Evolutionary conservation across 2,888 invertebrate species (phyloP).

Genomic region (Eristalinus aeneus): DNA sequence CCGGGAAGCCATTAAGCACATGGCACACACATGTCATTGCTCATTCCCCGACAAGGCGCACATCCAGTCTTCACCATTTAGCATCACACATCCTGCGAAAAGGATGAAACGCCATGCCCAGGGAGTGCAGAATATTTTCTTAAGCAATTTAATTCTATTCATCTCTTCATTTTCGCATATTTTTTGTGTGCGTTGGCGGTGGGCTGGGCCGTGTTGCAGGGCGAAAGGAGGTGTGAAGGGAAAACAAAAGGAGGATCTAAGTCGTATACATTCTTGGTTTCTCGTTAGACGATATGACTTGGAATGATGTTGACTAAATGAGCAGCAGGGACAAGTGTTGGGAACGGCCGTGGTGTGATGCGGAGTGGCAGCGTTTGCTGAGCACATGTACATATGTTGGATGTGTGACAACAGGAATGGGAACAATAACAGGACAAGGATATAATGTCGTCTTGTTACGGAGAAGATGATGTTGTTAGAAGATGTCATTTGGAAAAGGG

Average conservation of each 20-base stretch:
- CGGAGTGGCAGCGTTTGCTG: not conserved
- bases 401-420: conserved; percentile 13
- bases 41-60: conserved; percentile 12
- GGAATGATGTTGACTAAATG: conserved; percentile 47
- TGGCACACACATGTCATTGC: conserved; percentile 43
- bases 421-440: conserved; percentile 27
- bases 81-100: conserved; percentile 31
- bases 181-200: not conserved
- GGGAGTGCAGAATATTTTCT: conserved; percentile 26
- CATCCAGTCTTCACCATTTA: conserved; percentile 20
- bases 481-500: conserved; percentile 8
- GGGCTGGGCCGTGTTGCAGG: not conserved
- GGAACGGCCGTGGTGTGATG: not conserved
- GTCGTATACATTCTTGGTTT: not conserved
- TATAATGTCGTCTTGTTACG: conserved; percentile 32
- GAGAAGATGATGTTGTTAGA: conserved; percentile 30
- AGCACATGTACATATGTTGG: conserved; percentile 1
- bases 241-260: conserved; percentile 7
- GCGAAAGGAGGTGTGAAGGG: not conserved
- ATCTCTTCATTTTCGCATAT: conserved; percentile 46
- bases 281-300: conserved; percentile 8
- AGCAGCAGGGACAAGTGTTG: conserved; percentile 15
- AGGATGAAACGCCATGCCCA: conserved; percentile 15
- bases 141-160: conserved; percentile 57
- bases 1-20: conserved; percentile 37